Base-by-base conservation (phyloP, 2,113 vertebrate species). In the Amazona vittata region DNA sequence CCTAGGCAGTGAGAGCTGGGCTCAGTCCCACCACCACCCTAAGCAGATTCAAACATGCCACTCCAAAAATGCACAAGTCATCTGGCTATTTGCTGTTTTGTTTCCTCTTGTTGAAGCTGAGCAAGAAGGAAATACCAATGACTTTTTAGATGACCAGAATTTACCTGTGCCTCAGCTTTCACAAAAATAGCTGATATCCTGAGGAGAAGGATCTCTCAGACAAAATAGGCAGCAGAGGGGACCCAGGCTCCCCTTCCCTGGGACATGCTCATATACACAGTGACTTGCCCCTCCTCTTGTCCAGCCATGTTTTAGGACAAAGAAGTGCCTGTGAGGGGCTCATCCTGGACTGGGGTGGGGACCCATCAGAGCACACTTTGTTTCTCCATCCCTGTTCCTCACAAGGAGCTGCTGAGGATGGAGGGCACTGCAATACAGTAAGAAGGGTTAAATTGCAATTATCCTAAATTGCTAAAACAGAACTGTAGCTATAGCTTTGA, bases 221-320 rank as follows among this genome's bases (percentile, higher is more conserved):
- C 12, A 50, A 8, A 3, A 0, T 11, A 46, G 33, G 21, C 49
- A 65, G 6, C 2, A 57, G 22, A 2, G 24, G 15, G 22, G 13
- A 62, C 13, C 12, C 60, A 53, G 74, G 22, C 29, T 87, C 20
- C 49, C 17, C 33, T 93, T 75, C 22, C 6, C 29, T 82, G 50
- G 29, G 28, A 62, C 49, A 46, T 5, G 1, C 18, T 69, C 21
- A 9, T 20, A 24, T 21, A 5, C 12, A 15, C 13, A 3, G 28
- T 50, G 46, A 37, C 22, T 17, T 82, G 37, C 7, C 6, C 17
- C 35, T 68, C 28, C n/a, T 70, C 81, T 86, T 91, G 28, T 70
- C 60, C 33, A 76, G 35, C 29, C 37, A 4, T 19, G 21, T 74
- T 94, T 95, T 82, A 60, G 50, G 74, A 80, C 21, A 83, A 67